phyloP scores from a whole-genome alignment of 2,113 vertebrate species.

The Cephalopterus ornatus region DNA sequence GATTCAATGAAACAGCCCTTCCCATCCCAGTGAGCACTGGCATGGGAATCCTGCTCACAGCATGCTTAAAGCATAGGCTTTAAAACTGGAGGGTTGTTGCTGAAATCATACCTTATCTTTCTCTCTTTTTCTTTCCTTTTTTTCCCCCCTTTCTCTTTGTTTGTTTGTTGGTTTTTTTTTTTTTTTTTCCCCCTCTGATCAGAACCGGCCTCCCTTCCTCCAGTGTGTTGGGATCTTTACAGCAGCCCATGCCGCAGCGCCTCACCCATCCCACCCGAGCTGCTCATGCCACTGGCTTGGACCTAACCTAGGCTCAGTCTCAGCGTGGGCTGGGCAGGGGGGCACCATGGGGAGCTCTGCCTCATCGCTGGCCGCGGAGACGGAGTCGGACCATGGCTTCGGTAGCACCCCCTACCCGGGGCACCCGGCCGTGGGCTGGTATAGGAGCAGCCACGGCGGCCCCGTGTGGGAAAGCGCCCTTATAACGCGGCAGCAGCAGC shows the following conservation, averaged over 20 bases:
- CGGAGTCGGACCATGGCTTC: conserved; percentile 94
- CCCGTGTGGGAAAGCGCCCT: conserved; percentile 86
- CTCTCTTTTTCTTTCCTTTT: conserved; percentile 60
- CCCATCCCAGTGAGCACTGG: neutral
- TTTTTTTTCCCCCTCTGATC: conserved; percentile 1
- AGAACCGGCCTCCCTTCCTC: conserved; percentile 61
- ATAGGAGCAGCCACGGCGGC: conserved; percentile 85
- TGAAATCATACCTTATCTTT: conserved; percentile 63
- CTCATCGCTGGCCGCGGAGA: conserved; percentile 91
- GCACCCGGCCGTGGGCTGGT: conserved; percentile 86
- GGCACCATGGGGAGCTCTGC: conserved; percentile 94
- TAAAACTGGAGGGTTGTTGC: neutral
- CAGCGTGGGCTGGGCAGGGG: conserved; percentile 53
- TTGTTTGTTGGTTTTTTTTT: neutral
- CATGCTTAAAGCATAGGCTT: neutral
- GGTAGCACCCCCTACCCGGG: conserved; percentile 79
- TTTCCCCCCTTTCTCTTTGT: neutral
- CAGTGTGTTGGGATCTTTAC: conserved; percentile 57
- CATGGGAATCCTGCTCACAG: neutral
- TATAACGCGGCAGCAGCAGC: conserved; percentile 86
- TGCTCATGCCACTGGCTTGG: conserved; percentile 38
- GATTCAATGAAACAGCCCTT: neutral
- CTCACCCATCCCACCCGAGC: conserved; percentile 25
- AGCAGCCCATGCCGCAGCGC: conserved; percentile 64
- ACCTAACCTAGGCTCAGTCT: conserved; percentile 72